phyloP scores from a whole-genome alignment of 2,113 vertebrate species.

The Beaufortia kweichowensis region DNA sequence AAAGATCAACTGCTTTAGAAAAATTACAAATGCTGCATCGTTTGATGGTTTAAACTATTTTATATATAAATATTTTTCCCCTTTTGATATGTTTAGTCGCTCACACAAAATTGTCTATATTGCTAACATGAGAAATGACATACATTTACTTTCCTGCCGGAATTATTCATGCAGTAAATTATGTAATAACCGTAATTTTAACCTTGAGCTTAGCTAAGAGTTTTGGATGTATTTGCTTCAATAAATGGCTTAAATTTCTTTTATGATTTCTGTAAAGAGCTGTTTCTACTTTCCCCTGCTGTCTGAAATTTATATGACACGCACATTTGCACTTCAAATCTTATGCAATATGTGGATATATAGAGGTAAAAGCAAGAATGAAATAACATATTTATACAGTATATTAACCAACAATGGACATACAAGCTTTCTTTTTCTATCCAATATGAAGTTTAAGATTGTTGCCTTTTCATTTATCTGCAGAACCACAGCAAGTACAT shows the following conservation, averaged over 20 bases:
- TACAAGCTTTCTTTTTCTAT: not conserved
- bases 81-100: not conserved
- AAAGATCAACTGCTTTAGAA: conserved; percentile 13
- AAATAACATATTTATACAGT: too few species aligned
- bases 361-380: too few species aligned
- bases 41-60: not conserved
- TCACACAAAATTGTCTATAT: not conserved
- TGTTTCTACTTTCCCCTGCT: conserved; percentile 36
- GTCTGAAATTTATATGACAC: not conserved
- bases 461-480: too few species aligned
- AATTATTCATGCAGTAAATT: not conserved
- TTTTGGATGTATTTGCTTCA: not conserved
- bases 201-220: too few species aligned
- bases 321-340: too few species aligned
- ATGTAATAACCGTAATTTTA: not conserved
- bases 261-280: not conserved
- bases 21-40: conserved; percentile 1
- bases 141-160: not conserved
- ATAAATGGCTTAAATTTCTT: not conserved
- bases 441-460: too few species aligned
- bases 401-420: conserved; percentile 3
- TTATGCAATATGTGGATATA: too few species aligned
- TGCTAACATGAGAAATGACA: not conserved
- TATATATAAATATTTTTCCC: too few species aligned
- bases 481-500: too few species aligned